Base-by-base conservation (phyloP, 2,113 vertebrate species). In the Phylloscopus whistleri region DNA sequence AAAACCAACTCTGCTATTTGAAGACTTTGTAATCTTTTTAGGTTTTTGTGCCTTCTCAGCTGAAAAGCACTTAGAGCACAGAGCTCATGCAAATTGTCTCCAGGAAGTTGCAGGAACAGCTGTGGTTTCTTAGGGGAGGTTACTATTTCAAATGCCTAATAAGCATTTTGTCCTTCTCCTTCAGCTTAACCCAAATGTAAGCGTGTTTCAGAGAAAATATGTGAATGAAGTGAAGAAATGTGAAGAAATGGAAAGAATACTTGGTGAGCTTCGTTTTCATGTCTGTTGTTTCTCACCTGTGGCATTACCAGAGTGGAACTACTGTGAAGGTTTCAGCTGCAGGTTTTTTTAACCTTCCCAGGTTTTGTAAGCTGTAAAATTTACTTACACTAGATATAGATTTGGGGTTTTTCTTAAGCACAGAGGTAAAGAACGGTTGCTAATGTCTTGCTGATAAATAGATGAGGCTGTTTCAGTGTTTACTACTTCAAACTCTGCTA, bases 201-300 rank as follows among this genome's bases (percentile, higher is more conserved):
- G 98, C 77, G 93, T 98, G 44, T 99, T 99, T 96, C 99, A 99
- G 95, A 98, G 99, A 82, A 99, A 99, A 95, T 98, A 99, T 69
- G 99, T 99, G 78, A 99, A 97, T n/a, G 99, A 99, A 97, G 98
- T 99, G 53, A 99, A 99, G 98, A 98, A 98, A 77, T 99, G 99
- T 94, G 99, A 99, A 97, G 99, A 99, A 66, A 99, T 99, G 97
- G 99, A 99, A 95, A 98, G 99, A 90, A 99, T 99, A 93, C 96
- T 99, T 20, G 99, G 99, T 99, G 97, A 98, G 98, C 93, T 93
- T 77, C 58, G 30, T 58, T 91, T 60, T 31, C 16, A 3, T 33
- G 23, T 68, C 67, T 84, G 26, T 33, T 5, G 12, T 70, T 89
- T 93, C 49, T 83, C 4, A 2, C 41, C 33, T 39, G 9, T 52